Evolutionary conservation across 2,113 vertebrate species (phyloP).

Genomic region (Uropsilus gracilis): DNA sequence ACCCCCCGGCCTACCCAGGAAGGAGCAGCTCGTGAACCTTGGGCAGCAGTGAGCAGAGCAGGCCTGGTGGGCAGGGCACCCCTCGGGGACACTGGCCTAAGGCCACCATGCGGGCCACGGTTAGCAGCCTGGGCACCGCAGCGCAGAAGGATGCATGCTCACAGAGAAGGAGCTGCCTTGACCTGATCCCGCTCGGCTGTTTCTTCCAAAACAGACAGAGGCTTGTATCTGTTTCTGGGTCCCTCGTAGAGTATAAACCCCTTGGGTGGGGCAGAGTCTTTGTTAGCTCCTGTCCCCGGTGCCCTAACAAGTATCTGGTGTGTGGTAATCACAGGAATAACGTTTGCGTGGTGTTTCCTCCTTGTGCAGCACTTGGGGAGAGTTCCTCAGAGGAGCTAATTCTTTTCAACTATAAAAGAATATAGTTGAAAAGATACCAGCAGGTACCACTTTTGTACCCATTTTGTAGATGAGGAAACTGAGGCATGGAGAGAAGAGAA

Average conservation of each 20-base stretch:
- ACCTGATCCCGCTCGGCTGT: neutral
- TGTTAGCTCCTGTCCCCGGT: neutral
- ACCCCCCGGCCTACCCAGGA: no score
- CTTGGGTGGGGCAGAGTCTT: neutral
- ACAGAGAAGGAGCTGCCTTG: neutral
- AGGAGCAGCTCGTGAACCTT: neutral
- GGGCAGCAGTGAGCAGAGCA: neutral
- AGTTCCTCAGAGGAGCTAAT: neutral
- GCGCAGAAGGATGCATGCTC: rapidly evolving
- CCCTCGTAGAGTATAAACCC: neutral
- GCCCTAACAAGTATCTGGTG: neutral
- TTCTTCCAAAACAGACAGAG: neutral
- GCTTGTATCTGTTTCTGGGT: neutral
- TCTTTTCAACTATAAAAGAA: neutral
- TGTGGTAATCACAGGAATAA: rapidly evolving
- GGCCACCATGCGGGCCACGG: neutral
- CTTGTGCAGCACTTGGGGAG: neutral
- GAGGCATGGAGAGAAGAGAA: neutral
- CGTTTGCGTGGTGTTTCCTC: neutral
- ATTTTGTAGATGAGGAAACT: neutral
- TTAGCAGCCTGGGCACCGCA: rapidly evolving
- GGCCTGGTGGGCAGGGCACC: no score
- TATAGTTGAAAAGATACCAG: no score
- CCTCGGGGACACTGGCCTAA: neutral
- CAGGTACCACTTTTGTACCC: neutral